A percentile compares a stretch with the other conserved stretches of the same genome.
Conservation (phyloP, 1,140 invertebrate genomes). For the Leptestheria dahalacensis region DNA sequence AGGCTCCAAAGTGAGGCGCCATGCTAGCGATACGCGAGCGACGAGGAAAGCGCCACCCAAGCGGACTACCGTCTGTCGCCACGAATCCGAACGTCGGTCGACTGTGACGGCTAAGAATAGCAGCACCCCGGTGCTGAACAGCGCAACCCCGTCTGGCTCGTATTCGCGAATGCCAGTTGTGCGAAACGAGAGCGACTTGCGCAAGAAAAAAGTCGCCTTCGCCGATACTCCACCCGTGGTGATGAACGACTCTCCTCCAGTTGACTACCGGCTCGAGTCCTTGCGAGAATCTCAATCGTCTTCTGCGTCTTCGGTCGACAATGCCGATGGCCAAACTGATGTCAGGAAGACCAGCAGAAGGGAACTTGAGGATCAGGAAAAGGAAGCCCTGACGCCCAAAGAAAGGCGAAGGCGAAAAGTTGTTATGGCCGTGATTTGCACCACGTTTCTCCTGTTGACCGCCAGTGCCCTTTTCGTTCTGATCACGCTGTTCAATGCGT, state of each 20-base stretch:
- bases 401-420: slow-evolving; percentile 11
- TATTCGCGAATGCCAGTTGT: not conserved
- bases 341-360: not conserved
- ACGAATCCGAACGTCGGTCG: not conserved
- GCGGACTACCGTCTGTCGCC: not conserved
- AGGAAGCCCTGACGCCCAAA: slow-evolving; percentile 12
- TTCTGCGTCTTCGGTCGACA: too few relatives aligned
- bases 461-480: slow-evolving; percentile 14
- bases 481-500: slow-evolving; percentile 13
- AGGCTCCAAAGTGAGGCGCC: not conserved
- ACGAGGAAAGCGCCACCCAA: not conserved
- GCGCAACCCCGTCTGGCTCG: not conserved
- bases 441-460: slow-evolving; percentile 11
- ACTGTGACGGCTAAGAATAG: not conserved
- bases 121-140: not conserved
- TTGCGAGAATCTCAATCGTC: not conserved
- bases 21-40: not conserved
- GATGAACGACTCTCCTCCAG: not conserved
- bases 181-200: not conserved
- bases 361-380: not conserved
- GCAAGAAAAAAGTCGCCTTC: not conserved
- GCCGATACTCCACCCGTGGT: not conserved
- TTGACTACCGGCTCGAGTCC: not conserved
- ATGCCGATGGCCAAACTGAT: not conserved
- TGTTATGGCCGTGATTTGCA: slow-evolving; percentile 15